Evolutionary conservation across 2,888 invertebrate species (phyloP), one percentile per base, ranked within the genome.

Genomic region (Cataglyphis altisquamis): DNA sequence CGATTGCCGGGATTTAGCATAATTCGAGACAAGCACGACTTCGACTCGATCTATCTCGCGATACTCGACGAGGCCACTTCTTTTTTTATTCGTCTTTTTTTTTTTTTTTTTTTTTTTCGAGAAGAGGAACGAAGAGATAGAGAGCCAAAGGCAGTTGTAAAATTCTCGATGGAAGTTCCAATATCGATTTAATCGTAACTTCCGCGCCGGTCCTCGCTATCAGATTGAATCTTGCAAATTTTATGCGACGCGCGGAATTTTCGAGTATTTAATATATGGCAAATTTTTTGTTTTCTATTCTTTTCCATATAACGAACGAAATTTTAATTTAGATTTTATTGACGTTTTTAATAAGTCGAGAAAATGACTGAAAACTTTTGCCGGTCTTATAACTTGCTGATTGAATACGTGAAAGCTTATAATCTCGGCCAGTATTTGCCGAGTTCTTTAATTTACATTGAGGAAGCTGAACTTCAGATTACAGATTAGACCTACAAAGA

Each of bases 1-100:
- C 67, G 52, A 60, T 74, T 81, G 85, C 77, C 57, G 80, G 84
- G 78, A 83, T 86, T 88, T 89, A 88, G 84, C 89, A 89, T 89
- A 89, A 89, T 84, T 84, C 84, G 75, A 73, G 82, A 63, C 86
- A 88, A 72, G 84, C 52, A 80, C 77, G 80, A 62, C 81, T 60
- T 68, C 66, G 66, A 39, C n/a, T 60, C 68, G 75, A 68, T n/a
- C 57, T 57, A 75, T 75, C 75, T 32, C 57, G 70, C 45, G 78
- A 70, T 32, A 70, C 32, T 36, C 72, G n/a, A 45, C 57, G 21
- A 77, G 39, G 29, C 12, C 12, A 25, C 3, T 60, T 68, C 45
- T 78, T 32, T 21, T 21, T 57, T 55, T 41, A 25, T 36, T 39
- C n/a, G 18, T 39, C 6, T 36, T 36, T 36, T 36, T 8, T 36